phyloP scores from a whole-genome alignment of 2,113 vertebrate genomes.

The Arenaria interpres region DNA sequence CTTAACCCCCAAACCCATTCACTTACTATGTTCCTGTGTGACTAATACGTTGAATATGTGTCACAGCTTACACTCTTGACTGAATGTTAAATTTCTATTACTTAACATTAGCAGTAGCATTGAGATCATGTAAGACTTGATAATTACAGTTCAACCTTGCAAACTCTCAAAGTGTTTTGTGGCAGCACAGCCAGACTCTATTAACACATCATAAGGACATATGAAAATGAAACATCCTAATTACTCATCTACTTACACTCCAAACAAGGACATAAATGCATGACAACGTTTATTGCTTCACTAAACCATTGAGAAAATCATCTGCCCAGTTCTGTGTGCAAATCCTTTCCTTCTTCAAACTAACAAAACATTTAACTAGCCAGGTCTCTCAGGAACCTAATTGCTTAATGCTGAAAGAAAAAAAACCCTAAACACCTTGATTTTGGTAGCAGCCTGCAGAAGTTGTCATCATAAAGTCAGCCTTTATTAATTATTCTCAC shows the following conservation, averaged over 20 bases:
- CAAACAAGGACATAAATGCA: background rate
- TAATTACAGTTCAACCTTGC: background rate
- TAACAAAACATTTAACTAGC: background rate
- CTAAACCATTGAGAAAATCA: background rate
- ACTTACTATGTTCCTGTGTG: background rate
- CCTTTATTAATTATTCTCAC: background rate
- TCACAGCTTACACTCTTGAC: background rate
- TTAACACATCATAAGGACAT: background rate
- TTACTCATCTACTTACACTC: background rate
- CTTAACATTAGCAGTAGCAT: background rate
- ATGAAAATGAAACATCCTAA: background rate
- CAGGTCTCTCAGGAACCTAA: background rate
- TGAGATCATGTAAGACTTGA: background rate
- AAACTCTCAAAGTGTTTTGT: background rate
- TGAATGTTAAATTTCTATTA: background rate
- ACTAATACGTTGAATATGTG: background rate
- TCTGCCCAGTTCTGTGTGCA: background rate
- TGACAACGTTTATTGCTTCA: background rate
- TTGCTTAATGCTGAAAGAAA: background rate
- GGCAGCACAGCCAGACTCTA: background rate
- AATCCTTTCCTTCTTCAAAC: background rate
- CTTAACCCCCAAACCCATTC: background rate
- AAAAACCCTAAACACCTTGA: background rate
- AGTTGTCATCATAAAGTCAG: background rate
- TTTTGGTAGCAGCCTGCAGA: background rate